These are phyloP conservation scores for Altica lythri DNA, from an alignment of 2,888 invertebrate species.

Conservation along the genomic window DNA sequence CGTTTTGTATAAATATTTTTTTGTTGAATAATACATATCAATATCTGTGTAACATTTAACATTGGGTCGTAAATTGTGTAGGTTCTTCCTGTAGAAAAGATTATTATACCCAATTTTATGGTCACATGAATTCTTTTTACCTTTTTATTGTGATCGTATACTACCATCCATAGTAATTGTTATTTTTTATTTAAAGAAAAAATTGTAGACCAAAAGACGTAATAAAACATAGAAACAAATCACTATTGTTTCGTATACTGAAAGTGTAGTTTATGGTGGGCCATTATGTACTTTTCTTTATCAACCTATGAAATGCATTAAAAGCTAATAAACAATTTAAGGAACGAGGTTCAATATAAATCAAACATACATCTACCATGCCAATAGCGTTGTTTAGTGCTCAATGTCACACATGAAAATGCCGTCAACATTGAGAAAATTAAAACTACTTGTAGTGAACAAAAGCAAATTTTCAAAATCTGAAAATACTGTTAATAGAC, in stretches of 20 bases:
- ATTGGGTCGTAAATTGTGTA: too few relatives aligned
- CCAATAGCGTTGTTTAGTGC: slow-evolving; percentile 32
- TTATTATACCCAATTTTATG: too few relatives aligned
- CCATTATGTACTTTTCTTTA: slow-evolving; percentile 10
- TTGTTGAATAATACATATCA: too few relatives aligned
- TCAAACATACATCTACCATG: slow-evolving; percentile 33
- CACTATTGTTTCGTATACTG: not conserved
- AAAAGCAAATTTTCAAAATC: slow-evolving; percentile 34
- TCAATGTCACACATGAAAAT: slow-evolving; percentile 32
- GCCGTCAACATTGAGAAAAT: slow-evolving; percentile 33
- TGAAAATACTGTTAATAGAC: slow-evolving; percentile 35
- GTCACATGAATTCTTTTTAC: too few relatives aligned
- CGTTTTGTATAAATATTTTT: too few relatives aligned
- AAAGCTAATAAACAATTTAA: slow-evolving; percentile 33
- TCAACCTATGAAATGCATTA: slow-evolving; percentile 32
- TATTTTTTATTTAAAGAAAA: too few relatives aligned
- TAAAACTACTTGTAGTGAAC: slow-evolving; percentile 37
- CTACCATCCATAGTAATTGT: too few relatives aligned
- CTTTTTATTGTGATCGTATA: too few relatives aligned
- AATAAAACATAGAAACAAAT: too few relatives aligned
- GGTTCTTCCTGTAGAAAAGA: too few relatives aligned
- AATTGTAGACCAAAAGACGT: too few relatives aligned
- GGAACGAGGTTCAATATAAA: slow-evolving; percentile 32
- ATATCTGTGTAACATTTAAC: too few relatives aligned
- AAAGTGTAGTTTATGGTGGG: slow-evolving; percentile 9